These are phyloP conservation scores for Tuberolachnus salignus DNA, from an alignment of 2,888 invertebrate genomes.

Conservation along the genomic window DNA sequence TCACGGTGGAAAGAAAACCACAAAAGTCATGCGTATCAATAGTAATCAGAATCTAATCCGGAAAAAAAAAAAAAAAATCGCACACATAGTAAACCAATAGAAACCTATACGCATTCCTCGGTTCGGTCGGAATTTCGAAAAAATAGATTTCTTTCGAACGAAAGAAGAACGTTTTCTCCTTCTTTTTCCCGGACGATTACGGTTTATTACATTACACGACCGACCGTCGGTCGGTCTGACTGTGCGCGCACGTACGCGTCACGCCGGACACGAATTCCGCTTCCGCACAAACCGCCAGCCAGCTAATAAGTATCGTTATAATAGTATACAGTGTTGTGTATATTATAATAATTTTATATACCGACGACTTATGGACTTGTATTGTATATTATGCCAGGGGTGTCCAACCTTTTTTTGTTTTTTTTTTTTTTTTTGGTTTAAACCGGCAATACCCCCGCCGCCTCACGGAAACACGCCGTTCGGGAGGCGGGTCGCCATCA, in stretches of 20 bases:
- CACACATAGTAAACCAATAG: too few species aligned
- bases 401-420: neutral
- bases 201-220: conserved; percentile 5
- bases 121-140: too few species aligned
- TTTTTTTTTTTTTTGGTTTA: neutral
- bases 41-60: too few species aligned
- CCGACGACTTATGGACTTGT: conserved; percentile 9
- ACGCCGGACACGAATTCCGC: conserved; percentile 10
- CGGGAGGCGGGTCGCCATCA: too few species aligned
- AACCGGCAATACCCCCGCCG: too few species aligned
- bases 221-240: neutral
- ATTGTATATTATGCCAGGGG: neutral
- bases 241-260: neutral
- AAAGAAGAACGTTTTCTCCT: neutral
- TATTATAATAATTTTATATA: too few species aligned
- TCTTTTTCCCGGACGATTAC: neutral
- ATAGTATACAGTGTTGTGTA: neutral
- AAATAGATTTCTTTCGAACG: neutral
- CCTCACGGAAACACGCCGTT: too few species aligned
- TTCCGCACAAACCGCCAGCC: conserved; percentile 8
- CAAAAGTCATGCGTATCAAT: too few species aligned
- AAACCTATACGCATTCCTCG: too few species aligned
- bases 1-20: too few species aligned
- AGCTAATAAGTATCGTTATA: too few species aligned
- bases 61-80: too few species aligned